These are phyloP conservation scores for Onychostoma macrolepis DNA, from an alignment of 2,113 vertebrate species.

Conservation along the genomic window DNA sequence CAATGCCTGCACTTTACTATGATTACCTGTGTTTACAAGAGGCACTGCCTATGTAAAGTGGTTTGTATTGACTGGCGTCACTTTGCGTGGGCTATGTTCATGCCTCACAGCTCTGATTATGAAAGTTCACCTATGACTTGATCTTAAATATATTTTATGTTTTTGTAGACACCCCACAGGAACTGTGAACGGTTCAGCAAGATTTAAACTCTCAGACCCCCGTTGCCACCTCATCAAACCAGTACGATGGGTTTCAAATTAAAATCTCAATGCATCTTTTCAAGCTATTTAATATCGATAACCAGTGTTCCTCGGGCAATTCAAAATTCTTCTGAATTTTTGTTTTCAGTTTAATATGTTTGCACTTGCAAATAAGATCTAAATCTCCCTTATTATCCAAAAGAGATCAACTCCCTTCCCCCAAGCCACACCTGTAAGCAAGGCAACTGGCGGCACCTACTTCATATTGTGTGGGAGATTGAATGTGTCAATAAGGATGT, in stretches of 20 bases:
- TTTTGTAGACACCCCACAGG: background rate
- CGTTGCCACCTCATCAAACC: background rate
- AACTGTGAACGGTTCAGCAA: background rate
- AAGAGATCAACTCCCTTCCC: constrained; percentile 15
- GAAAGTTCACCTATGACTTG: constrained; percentile 60
- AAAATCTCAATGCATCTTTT: background rate
- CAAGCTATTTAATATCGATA: background rate
- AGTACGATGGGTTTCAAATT: background rate
- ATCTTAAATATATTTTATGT: background rate
- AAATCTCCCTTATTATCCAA: constrained; percentile 16
- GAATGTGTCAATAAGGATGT: constrained; percentile 13
- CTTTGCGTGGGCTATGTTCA: constrained; percentile 39
- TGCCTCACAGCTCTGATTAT: constrained; percentile 19
- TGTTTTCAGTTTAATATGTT: background rate
- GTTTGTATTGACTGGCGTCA: constrained; percentile 25
- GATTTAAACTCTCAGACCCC: background rate
- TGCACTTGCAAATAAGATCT: constrained; percentile 15
- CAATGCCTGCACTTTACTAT: constrained; percentile 7
- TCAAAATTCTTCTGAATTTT: background rate
- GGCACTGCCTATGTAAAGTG: constrained; percentile 38
- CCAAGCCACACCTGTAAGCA: constrained; percentile 1
- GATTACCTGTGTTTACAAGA: constrained; percentile 16
- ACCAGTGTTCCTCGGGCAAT: background rate
- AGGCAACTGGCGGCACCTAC: background rate
- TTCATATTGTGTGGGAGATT: constrained; percentile 4